Evolutionary conservation across 2,113 vertebrate genomes (phyloP).

Genomic region (Polyodon spathula): DNA sequence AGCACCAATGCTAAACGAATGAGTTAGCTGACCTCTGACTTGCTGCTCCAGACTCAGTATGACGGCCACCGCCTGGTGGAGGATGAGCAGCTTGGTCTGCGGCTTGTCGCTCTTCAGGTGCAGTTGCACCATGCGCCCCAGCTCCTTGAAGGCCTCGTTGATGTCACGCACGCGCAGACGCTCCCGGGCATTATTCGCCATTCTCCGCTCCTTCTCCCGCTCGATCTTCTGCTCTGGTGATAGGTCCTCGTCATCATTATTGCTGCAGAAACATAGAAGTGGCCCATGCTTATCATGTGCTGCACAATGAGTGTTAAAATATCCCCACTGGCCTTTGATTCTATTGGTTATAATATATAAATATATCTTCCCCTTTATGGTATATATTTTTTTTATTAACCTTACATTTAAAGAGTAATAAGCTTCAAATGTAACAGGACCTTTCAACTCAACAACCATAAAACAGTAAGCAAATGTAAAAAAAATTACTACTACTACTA

Average conservation of each 20-base stretch:
- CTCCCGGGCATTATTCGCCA: constrained; percentile 92
- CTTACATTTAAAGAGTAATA: too few species aligned
- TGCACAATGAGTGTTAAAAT: not conserved
- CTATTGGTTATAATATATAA: too few species aligned
- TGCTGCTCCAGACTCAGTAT: constrained; percentile 96
- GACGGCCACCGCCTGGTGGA: constrained; percentile 92
- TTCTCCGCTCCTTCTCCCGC: constrained; percentile 78
- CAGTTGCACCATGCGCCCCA: constrained; percentile 92
- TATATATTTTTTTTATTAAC: too few species aligned
- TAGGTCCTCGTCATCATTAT: constrained; percentile 88
- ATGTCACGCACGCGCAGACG: constrained; percentile 90
- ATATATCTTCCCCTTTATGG: too few species aligned
- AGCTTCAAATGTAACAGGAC: too few species aligned
- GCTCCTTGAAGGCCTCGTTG: constrained; percentile 96
- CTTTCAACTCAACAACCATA: too few species aligned
- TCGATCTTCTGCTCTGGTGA: constrained; percentile 94
- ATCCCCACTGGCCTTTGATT: too few species aligned
- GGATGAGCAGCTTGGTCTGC: constrained; percentile 90
- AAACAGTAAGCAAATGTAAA: too few species aligned
- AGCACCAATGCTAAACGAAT: too few species aligned
- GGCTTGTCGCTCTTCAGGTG: constrained; percentile 96
- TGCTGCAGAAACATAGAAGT: constrained; percentile 53
- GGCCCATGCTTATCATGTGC: too few species aligned
- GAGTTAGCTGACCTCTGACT: constrained; percentile 74
- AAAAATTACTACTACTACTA: too few species aligned